These are phyloP conservation scores for human DNA, from an alignment of 2,113 vertebrate species.

Conservation along the genomic window DNA sequence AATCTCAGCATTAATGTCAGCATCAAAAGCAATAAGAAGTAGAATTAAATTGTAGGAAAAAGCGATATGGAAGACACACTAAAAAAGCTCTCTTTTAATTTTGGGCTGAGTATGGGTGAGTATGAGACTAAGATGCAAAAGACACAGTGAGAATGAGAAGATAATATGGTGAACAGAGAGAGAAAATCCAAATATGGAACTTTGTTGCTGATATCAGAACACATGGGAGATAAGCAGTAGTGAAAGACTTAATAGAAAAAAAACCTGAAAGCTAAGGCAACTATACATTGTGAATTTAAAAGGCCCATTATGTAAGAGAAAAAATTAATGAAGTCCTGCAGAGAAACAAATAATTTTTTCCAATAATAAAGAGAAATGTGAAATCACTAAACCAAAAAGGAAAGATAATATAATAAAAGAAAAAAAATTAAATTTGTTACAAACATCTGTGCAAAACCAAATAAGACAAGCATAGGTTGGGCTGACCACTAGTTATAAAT, in stretches of 20 bases:
- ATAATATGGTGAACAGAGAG: background rate
- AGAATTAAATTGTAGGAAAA: background rate
- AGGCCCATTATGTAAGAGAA: background rate
- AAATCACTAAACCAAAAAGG: background rate
- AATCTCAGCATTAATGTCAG: background rate
- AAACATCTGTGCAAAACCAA: background rate
- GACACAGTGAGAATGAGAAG: background rate
- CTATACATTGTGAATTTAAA: background rate
- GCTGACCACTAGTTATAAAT: background rate
- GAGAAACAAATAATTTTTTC: background rate
- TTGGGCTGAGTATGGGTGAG: accelerated
- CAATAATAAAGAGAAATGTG: background rate
- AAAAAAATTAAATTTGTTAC: background rate
- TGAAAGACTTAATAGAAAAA: background rate
- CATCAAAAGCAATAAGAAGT: background rate
- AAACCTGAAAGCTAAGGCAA: background rate
- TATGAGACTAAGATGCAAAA: background rate
- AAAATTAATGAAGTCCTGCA: background rate
- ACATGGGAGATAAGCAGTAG: background rate
- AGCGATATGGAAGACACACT: background rate
- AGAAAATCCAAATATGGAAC: background rate
- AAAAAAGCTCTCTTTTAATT: background rate
- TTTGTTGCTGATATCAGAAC: background rate
- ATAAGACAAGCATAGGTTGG: background rate
- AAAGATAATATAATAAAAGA: background rate